These are phyloP conservation scores for Toxonevra muliebris DNA, from an alignment of 2,888 invertebrate species.

Conservation along the genomic window DNA sequence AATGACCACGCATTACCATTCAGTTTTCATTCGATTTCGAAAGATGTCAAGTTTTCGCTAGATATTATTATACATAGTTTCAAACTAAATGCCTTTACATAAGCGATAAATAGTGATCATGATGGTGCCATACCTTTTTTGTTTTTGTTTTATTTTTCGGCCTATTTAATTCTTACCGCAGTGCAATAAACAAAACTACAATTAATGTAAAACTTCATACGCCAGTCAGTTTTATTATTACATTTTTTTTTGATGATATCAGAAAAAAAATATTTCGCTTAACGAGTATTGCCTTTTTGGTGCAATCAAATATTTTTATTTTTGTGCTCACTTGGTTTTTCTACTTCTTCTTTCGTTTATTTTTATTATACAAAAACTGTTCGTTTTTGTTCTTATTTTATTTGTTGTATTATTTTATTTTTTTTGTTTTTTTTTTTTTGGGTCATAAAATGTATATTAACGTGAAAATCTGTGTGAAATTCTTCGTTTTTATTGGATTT, in stretches of 20 bases:
- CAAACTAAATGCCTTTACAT: too few relatives aligned
- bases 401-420: constrained; percentile 23
- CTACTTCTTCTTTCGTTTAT: not conserved
- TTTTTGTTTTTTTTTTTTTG: not conserved
- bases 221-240: too few relatives aligned
- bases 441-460: constrained; percentile 23
- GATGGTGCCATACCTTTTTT: too few relatives aligned
- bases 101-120: too few relatives aligned
- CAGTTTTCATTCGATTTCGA: too few relatives aligned
- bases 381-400: constrained; percentile 12
- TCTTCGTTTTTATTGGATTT: constrained; percentile 8
- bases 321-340: not conserved
- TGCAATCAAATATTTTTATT: not conserved
- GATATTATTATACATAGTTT: too few relatives aligned
- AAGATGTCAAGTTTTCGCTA: too few relatives aligned
- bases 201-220: too few relatives aligned
- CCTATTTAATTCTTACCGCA: too few relatives aligned
- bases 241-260: not conserved
- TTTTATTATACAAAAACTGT: not conserved
- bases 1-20: too few relatives aligned
- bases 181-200: too few relatives aligned
- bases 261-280: not conserved
- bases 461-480: constrained; percentile 21
- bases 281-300: not conserved
- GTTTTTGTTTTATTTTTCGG: too few relatives aligned